These are phyloP conservation scores for Hipparchia sbordonii DNA, from an alignment of 2,888 invertebrate genomes.

Conservation along the genomic window DNA sequence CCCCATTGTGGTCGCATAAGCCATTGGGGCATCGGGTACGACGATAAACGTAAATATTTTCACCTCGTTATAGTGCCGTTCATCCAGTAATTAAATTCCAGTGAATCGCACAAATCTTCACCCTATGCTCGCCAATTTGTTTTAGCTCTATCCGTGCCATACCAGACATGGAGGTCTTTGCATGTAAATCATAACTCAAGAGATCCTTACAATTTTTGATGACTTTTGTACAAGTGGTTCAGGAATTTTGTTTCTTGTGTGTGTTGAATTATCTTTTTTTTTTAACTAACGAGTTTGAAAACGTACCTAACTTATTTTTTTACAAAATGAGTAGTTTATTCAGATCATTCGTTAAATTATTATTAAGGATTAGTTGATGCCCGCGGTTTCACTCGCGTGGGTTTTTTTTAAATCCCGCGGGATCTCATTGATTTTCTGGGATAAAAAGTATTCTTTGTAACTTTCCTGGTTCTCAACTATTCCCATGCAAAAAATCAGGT, in stretches of 20 bases:
- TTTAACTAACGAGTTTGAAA: too few species aligned
- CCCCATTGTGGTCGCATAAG: conserved; percentile 57
- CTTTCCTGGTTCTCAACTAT: too few species aligned
- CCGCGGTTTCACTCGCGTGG: too few species aligned
- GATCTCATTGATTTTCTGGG: too few species aligned
- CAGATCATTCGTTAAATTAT: too few species aligned
- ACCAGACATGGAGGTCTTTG: conserved; percentile 21
- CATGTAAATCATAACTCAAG: conserved; percentile 34
- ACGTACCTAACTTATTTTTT: too few species aligned
- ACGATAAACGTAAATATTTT: conserved; percentile 83
- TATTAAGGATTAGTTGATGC: too few species aligned
- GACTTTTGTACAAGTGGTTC: conserved; percentile 27
- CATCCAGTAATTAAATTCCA: conserved; percentile 80
- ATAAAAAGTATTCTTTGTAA: too few species aligned
- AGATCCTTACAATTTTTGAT: conserved; percentile 25
- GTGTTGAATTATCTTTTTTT: too few species aligned
- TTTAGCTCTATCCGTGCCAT: conserved; percentile 21
- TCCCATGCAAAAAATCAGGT: too few species aligned
- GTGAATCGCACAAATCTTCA: conserved; percentile 75
- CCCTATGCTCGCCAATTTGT: conserved; percentile 36
- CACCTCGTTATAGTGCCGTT: conserved; percentile 73
- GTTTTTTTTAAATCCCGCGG: too few species aligned
- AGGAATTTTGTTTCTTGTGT: conserved; percentile 2
- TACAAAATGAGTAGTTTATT: too few species aligned
- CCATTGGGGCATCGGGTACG: conserved; percentile 66